A percentile compares a stretch with the other conserved stretches of the same genome.
Evolutionary conservation across 1,140 invertebrate genomes (phyloP).

Genomic region (Lucilia sericata): DNA sequence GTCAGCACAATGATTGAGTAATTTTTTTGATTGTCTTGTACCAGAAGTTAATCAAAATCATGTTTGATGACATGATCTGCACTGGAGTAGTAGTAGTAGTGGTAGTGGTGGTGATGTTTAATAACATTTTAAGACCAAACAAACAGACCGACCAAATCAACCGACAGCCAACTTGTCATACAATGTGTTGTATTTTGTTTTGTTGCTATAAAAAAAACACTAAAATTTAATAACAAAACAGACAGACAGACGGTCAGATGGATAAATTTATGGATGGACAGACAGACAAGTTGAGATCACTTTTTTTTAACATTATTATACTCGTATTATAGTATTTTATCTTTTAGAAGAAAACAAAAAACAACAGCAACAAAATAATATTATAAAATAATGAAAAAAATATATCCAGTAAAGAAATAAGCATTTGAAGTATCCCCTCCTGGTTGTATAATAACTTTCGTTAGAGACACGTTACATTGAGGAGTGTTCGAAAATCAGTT

Average conservation of each 20-base stretch:
- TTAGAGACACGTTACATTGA: conserved; percentile 29
- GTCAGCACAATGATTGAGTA: conserved; percentile 33
- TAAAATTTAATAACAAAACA: conserved; percentile 25
- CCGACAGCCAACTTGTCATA: not conserved
- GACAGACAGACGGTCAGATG: not conserved
- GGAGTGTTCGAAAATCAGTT: conserved; percentile 13
- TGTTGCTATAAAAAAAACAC: not conserved
- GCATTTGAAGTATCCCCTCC: conserved; percentile 6
- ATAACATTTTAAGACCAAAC: conserved; percentile 16
- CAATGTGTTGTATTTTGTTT: not conserved
- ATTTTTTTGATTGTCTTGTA: conserved; percentile 37
- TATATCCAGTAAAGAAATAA: not conserved
- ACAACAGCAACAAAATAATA: conserved; percentile 2
- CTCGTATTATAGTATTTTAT: not conserved
- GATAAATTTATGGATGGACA: not conserved
- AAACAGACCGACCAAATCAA: not conserved
- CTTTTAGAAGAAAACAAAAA: conserved; percentile 13
- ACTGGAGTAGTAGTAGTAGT: not conserved
- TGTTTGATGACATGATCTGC: conserved; percentile 35
- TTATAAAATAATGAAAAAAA: not conserved
- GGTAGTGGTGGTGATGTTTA: not conserved
- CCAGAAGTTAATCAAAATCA: conserved; percentile 43
- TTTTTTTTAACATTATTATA: not conserved
- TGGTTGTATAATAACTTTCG: conserved; percentile 8
- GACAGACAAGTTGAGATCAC: conserved; percentile 12